Conservation (phyloP, 2,113 vertebrate genomes). For the Sclerurus mexicanus region DNA sequence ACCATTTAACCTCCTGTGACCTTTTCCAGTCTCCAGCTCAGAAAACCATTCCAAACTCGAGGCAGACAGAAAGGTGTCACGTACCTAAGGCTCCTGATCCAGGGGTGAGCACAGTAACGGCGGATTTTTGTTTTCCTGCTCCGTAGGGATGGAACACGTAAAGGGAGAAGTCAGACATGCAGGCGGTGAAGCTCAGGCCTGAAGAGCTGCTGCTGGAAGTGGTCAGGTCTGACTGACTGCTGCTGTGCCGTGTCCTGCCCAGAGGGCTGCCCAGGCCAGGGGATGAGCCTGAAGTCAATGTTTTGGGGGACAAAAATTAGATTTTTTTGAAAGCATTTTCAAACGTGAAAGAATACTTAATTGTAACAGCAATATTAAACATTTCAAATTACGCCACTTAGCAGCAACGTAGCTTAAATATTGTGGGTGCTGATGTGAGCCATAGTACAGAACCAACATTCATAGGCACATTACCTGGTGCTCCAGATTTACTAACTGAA, state of each 20-base stretch:
- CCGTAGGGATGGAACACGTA: slow-evolving; percentile 98
- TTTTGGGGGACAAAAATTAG: not conserved
- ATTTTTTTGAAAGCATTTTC: not conserved
- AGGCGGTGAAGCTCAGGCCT: slow-evolving; percentile 96
- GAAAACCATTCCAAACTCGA: not conserved
- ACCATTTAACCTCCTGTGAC: not conserved
- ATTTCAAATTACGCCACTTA: not conserved
- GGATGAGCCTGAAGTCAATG: slow-evolving; percentile 77
- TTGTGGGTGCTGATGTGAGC: not conserved
- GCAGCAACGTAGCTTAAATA: not conserved
- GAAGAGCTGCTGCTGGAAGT: slow-evolving; percentile 88
- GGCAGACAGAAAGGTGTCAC: not conserved
- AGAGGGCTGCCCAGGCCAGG: slow-evolving; percentile 88
- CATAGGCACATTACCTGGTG: slow-evolving; percentile 68
- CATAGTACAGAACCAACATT: not conserved
- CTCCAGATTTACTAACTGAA: slow-evolving; percentile 78
- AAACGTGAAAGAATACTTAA: not conserved
- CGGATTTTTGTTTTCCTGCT: slow-evolving; percentile 94
- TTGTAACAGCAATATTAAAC: not conserved
- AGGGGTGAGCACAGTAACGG: slow-evolving; percentile 86
- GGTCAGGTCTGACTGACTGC: slow-evolving; percentile 93
- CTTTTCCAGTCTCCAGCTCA: not conserved
- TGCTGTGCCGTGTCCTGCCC: slow-evolving; percentile 91
- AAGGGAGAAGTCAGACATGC: slow-evolving; percentile 98
- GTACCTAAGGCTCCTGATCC: slow-evolving; percentile 88